phyloP scores from a whole-genome alignment of 2,888 invertebrate species.

The Cosmopolites sordidus region DNA sequence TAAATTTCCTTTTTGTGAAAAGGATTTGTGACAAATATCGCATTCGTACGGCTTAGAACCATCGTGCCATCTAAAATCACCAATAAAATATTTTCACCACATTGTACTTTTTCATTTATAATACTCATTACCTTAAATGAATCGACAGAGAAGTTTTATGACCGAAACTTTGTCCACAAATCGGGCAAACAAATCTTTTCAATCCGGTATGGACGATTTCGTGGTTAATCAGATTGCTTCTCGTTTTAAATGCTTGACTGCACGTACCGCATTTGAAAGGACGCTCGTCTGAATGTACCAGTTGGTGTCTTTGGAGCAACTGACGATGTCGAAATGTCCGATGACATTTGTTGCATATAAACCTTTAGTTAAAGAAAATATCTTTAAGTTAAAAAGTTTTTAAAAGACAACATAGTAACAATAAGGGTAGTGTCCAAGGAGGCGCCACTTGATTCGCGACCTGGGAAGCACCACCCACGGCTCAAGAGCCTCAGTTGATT shows the following conservation, averaged over 20 bases:
- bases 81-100: background rate
- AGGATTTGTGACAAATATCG: constrained; percentile 65
- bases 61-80: constrained; percentile 56
- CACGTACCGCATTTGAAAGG: constrained; percentile 61
- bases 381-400: background rate
- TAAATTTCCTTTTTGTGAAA: constrained; percentile 74
- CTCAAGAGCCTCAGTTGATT: too few relatives aligned
- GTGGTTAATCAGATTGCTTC: constrained; percentile 68
- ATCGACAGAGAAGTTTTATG: constrained; percentile 74
- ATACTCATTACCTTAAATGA: constrained; percentile 54
- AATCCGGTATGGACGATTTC: constrained; percentile 67
- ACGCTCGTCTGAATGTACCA: constrained; percentile 69
- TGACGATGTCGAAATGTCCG: constrained; percentile 73
- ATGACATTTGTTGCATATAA: constrained; percentile 70
- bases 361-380: constrained; percentile 45
- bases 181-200: constrained; percentile 54
- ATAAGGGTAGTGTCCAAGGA: too few relatives aligned
- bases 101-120: background rate
- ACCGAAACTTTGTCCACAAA: constrained; percentile 69
- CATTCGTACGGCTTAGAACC: constrained; percentile 68
- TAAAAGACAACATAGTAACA: too few relatives aligned
- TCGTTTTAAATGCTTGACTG: constrained; percentile 63
- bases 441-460: too few relatives aligned
- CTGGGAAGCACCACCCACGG: too few relatives aligned
- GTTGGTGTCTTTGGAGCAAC: constrained; percentile 70